Percentiles rank a stretch among this genome's conserved stretches.
These are phyloP conservation scores for Cricetomys ansorgei DNA, from an alignment of 2,113 vertebrate species.

Conservation along the genomic window DNA sequence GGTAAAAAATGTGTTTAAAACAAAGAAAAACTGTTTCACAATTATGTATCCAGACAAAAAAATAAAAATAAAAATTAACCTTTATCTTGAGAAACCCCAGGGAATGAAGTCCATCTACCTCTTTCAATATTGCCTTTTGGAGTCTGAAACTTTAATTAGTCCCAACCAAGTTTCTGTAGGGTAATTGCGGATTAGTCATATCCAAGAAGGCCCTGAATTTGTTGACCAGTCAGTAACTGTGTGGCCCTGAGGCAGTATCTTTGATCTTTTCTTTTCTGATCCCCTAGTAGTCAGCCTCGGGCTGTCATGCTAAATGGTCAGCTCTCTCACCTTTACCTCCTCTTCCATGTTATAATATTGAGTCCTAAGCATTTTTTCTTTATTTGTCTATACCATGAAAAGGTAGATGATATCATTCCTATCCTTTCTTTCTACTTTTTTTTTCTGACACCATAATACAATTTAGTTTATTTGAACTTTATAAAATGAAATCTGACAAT, in stretches of 20 bases:
- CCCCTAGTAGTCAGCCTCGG: neutral
- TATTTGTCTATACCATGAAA: neutral
- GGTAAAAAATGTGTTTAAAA: neutral
- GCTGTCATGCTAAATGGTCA: neutral
- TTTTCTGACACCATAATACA: neutral
- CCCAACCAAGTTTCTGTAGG: slow-evolving; percentile 3
- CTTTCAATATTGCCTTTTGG: slow-evolving; percentile 1
- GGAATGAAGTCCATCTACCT: neutral
- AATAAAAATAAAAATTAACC: neutral
- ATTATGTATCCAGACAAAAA: neutral
- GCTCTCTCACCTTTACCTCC: neutral
- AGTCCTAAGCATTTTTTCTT: neutral
- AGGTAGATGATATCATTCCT: neutral
- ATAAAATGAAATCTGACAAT: slow-evolving; percentile 27
- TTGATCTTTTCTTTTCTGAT: slow-evolving; percentile 15
- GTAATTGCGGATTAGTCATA: slow-evolving; percentile 17
- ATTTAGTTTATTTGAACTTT: slow-evolving; percentile 7
- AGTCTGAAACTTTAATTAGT: slow-evolving; percentile 22
- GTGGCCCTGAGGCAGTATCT: neutral
- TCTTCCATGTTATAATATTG: neutral
- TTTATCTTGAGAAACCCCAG: slow-evolving; percentile 15
- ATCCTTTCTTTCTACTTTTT: neutral
- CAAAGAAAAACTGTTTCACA: neutral
- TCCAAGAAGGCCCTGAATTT: neutral
- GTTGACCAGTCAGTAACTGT: neutral